Evolutionary conservation across 2,888 invertebrate genomes (phyloP), one percentile per base, ranked within the genome.

Genomic region (Caenorhabditis becei): DNA sequence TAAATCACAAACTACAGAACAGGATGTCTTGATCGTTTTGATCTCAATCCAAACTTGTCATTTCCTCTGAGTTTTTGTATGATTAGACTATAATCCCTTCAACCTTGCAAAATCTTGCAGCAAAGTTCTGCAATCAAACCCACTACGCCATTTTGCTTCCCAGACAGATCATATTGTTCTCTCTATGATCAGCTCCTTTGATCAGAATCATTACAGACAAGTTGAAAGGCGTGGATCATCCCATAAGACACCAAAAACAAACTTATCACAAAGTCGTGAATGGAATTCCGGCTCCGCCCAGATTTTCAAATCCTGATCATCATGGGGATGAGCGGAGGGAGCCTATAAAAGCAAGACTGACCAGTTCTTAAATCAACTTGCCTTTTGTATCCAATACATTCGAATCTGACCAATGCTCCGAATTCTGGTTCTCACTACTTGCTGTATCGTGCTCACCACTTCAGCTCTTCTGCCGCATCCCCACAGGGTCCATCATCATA

Each of bases 391-490:
- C 10, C 32, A 7, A 32, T n/a, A 32, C 32, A 32, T 32, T 47
- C 49, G 16, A 59, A 49, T n/a, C n/a, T n/a, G n/a, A n/a, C n/a
- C n/a, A 37, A 70, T 70, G 70, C 51, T 32, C 18, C 49, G 59
- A 37, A 18, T 24, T 11, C 0, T 56, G 20, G 14, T 77, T 11
- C 3, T 78, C 18, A 37, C 61, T 16, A 26, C 66, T 16, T 61
- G 14, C 32, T 56, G 53, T 18, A 26, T 72, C 3, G 26, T 44
- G 2, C 5, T 74, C 3, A 24, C 63, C 8, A 51, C 37, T 14
- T 62, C 79, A 20, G 72, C 72, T 32, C 35, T 72, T 23, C 23
- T 79, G n/a, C 67, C 71, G 8, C 72, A 69, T 67, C 47, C 62
- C 1, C 72, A 58, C 18, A 20, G 79, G 14, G 18, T 62, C 18